phyloP scores from a whole-genome alignment of 2,113 vertebrate species.

The Nymphicus hollandicus region DNA sequence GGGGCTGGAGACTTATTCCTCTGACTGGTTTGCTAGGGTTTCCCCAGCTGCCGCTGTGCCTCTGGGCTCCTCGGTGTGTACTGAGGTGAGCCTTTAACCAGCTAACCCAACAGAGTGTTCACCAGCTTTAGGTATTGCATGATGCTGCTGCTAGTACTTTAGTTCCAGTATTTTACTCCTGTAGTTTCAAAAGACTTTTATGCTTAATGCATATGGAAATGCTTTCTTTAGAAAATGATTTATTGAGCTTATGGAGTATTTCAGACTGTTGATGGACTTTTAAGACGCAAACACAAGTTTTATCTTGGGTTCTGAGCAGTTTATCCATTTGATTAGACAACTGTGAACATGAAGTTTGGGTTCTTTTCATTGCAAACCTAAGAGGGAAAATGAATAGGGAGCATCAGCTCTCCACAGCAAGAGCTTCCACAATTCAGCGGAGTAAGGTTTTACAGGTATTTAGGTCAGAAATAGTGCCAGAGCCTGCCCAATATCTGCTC shows the following conservation, averaged over 20 bases:
- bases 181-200: background rate
- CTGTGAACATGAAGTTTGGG: background rate
- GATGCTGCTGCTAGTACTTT: background rate
- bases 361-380: background rate
- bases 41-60: background rate
- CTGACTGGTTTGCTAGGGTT: background rate
- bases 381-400: background rate
- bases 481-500: background rate
- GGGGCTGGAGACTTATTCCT: background rate
- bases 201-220: background rate
- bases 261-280: background rate
- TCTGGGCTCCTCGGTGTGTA: background rate
- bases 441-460: background rate
- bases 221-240: background rate
- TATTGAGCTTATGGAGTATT: background rate
- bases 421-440: background rate
- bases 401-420: background rate
- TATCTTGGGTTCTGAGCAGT: background rate
- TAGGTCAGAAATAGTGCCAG: background rate
- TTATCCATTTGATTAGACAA: background rate
- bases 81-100: background rate
- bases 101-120: background rate
- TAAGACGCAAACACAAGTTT: background rate
- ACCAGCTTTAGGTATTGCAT: background rate
- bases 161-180: background rate